These are phyloP conservation scores for Saccopteryx leptura DNA, from an alignment of 2,113 vertebrate species.

Conservation along the genomic window DNA sequence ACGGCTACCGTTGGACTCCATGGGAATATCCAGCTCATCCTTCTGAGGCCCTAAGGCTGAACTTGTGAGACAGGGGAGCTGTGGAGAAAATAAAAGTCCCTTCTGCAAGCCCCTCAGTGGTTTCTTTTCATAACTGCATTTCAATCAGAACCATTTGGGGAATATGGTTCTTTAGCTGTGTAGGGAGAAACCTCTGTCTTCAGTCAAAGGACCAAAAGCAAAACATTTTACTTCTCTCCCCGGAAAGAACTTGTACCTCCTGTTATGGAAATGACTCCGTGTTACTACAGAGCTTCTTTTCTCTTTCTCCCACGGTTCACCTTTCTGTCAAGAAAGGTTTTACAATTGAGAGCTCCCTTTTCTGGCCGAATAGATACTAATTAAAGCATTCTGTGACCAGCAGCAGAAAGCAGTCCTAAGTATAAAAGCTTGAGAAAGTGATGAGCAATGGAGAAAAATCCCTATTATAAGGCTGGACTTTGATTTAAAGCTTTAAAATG, in stretches of 20 bases:
- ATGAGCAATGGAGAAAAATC: constrained; percentile 21
- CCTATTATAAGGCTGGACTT: background rate
- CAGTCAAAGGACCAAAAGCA: constrained; percentile 28
- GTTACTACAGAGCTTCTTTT: background rate
- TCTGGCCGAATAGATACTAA: background rate
- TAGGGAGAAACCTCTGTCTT: background rate
- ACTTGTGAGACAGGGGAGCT: background rate
- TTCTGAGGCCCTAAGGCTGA: background rate
- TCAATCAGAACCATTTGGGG: constrained; percentile 36
- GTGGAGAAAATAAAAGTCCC: background rate
- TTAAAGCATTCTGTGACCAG: background rate
- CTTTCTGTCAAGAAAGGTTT: background rate
- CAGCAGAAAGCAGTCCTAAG: background rate
- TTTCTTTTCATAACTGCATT: constrained; percentile 38
- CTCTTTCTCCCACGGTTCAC: background rate
- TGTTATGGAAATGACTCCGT: background rate
- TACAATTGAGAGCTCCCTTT: background rate
- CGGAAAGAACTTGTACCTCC: background rate
- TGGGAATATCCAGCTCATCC: background rate
- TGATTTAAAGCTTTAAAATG: constrained; percentile 3
- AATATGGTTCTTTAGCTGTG: background rate
- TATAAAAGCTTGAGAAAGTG: background rate
- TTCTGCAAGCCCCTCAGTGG: background rate
- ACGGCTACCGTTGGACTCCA: rapidly evolving
- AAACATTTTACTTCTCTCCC: constrained; percentile 25